phyloP scores from a whole-genome alignment of 2,888 invertebrate species.

The Caenorhabditis angaria region DNA sequence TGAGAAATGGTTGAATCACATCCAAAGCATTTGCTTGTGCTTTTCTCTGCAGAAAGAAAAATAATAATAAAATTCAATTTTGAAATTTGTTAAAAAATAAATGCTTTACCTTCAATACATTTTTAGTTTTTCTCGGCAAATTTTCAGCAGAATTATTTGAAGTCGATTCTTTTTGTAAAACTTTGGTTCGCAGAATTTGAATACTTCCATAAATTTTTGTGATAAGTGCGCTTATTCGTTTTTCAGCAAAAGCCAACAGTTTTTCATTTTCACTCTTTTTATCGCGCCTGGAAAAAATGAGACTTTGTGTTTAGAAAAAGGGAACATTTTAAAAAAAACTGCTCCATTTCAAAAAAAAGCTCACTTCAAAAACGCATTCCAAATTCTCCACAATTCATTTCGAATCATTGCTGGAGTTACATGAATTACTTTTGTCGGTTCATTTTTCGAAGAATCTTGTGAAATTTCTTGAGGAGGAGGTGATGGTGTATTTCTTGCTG shows the following conservation, averaged over 20 bases:
- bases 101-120: background rate
- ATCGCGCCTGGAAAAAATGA: conserved; percentile 6
- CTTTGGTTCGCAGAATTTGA: background rate
- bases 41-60: too few relatives aligned
- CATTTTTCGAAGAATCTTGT: background rate
- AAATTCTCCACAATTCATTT: conserved; percentile 25
- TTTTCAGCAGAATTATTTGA: background rate
- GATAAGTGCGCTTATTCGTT: conserved; percentile 12
- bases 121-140: conserved; percentile 5
- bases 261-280: conserved; percentile 12
- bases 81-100: background rate
- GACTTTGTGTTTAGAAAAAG: background rate
- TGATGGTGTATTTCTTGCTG: conserved; percentile 27
- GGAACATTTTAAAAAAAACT: background rate
- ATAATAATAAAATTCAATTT: background rate
- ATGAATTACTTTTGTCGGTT: background rate
- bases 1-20: background rate
- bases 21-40: background rate
- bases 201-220: conserved; percentile 10
- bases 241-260: conserved; percentile 16
- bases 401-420: conserved; percentile 7
- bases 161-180: background rate
- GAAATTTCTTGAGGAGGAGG: conserved; percentile 9
- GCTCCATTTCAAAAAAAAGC: background rate
- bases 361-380: conserved; percentile 9